Percentiles rank a stretch among this genome's conserved stretches.
Conservation (phyloP, 2,113 vertebrate genomes). For the Petroica traversi region DNA sequence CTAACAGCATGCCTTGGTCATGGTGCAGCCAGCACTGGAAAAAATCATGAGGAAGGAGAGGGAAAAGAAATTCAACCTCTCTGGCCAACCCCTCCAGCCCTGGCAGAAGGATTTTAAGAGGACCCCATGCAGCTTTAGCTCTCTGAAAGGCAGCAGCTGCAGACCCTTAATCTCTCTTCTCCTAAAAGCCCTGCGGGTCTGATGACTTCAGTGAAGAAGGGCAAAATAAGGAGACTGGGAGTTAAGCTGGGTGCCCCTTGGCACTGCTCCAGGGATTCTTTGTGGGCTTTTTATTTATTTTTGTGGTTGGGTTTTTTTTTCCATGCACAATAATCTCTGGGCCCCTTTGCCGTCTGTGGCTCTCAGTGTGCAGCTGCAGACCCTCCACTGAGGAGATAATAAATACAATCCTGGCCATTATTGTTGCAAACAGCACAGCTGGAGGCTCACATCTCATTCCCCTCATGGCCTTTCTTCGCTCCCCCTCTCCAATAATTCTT, state of each 20-base stretch:
- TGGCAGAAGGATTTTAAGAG: neutral
- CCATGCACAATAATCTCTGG: neutral
- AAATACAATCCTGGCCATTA: constrained; percentile 31
- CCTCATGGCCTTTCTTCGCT: neutral
- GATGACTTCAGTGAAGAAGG: neutral
- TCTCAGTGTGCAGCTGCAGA: constrained; percentile 39
- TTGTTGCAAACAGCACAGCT: constrained; percentile 51
- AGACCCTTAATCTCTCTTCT: neutral
- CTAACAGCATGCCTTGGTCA: fast-evolving
- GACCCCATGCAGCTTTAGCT: neutral
- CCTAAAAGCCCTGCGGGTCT: neutral
- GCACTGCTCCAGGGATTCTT: neutral
- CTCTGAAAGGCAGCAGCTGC: neutral
- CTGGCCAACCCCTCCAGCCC: neutral
- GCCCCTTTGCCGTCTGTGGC: neutral
- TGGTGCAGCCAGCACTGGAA: neutral
- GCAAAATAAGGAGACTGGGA: neutral
- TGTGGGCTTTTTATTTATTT: constrained; percentile 18
- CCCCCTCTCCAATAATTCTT: neutral
- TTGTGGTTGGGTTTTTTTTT: neutral
- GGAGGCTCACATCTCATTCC: neutral
- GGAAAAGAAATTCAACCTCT: neutral
- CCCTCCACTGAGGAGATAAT: constrained; percentile 50
- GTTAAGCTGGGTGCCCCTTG: neutral
- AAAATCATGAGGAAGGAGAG: neutral